Evolutionary conservation across 2,888 invertebrate genomes (phyloP), one percentile per base, ranked within the genome.

Genomic region (Lasiommata megera): DNA sequence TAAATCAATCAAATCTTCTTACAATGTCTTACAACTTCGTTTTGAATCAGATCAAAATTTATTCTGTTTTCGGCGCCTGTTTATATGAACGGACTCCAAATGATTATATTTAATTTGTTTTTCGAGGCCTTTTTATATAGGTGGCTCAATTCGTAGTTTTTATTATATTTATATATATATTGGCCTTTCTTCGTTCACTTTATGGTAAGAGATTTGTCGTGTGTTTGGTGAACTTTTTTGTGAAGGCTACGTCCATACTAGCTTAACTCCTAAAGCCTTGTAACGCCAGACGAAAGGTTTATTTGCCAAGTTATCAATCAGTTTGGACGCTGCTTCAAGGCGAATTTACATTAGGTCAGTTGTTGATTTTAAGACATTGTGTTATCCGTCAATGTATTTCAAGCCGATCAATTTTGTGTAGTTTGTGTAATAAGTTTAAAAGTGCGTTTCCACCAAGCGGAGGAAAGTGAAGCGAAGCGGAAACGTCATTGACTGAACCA

Each of bases 81-180:
- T n/a, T n/a, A n/a, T n/a, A n/a, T n/a, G n/a, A n/a, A n/a, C n/a
- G n/a, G n/a, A n/a, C n/a, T n/a, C n/a, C 2, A 23, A 23, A 23
- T 23, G 5, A 5, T 23, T 40, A 34, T 12, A 12, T 60, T 56
- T 53, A 37, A 31, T 53, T 56, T 50, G 53, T 53, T 43, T 53
- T 56, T 53, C 43, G 47, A 53, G 36, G 31, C 6, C 6, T 23
- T 23, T 23, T 23, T 50, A 6, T 36, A 56, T 34, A 54, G 31
- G 29, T 54, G 56, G 60, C 57, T 60, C 60, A 60, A 60, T 18
- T 47, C 50, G 53, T 60, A 57, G 44, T 46, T 34, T 56, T 56
- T 23, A 47, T 52, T 53, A 53, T 55, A 18, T 12, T 38, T 31
- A 31, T 1, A 34, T 11, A 34, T 11, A 11, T 12, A 37, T 6